A percentile compares a stretch with the other conserved stretches of the same genome.
These are phyloP conservation scores for Watsonalla binaria DNA, from an alignment of 2,888 invertebrate species.

Conservation along the genomic window DNA sequence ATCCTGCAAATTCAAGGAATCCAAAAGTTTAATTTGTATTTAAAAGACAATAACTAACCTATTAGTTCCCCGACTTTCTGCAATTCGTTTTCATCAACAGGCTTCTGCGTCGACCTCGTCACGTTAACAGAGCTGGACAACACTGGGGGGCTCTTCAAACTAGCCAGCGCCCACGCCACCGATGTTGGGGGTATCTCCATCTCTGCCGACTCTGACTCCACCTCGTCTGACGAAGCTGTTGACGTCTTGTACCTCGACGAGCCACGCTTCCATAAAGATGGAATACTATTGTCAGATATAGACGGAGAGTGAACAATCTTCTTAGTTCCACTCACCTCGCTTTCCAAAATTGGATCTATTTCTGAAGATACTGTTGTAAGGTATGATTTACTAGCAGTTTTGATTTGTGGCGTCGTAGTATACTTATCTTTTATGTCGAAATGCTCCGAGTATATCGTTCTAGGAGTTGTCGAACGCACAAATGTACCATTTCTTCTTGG, in stretches of 20 bases:
- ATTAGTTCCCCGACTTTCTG: conserved; percentile 62
- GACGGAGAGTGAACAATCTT: conserved; percentile 63
- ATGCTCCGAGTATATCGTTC: conserved; percentile 67
- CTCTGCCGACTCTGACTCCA: conserved; percentile 41
- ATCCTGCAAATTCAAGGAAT: too few species aligned
- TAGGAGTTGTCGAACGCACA: conserved; percentile 30
- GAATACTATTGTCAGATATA: conserved; percentile 68
- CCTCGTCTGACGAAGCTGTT: conserved; percentile 44
- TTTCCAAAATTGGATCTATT: conserved; percentile 70
- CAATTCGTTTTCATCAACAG: conserved; percentile 61
- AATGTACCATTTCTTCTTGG: conserved; percentile 53
- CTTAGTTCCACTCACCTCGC: conserved; percentile 55
- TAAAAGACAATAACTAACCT: conserved; percentile 38
- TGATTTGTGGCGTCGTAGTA: conserved; percentile 34
- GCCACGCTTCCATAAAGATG: conserved; percentile 70
- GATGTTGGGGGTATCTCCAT: conserved; percentile 71
- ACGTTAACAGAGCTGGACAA: conserved; percentile 37
- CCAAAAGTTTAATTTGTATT: background rate
- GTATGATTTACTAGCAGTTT: conserved; percentile 35
- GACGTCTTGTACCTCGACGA: conserved; percentile 63
- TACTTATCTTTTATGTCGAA: conserved; percentile 59
- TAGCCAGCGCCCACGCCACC: conserved; percentile 74
- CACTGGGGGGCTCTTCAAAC: conserved; percentile 61
- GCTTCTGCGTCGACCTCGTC: conserved; percentile 43
- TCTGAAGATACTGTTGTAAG: conserved; percentile 68